Base-by-base conservation (phyloP, 2,888 invertebrate genomes). In the Netelia inedita region DNA sequence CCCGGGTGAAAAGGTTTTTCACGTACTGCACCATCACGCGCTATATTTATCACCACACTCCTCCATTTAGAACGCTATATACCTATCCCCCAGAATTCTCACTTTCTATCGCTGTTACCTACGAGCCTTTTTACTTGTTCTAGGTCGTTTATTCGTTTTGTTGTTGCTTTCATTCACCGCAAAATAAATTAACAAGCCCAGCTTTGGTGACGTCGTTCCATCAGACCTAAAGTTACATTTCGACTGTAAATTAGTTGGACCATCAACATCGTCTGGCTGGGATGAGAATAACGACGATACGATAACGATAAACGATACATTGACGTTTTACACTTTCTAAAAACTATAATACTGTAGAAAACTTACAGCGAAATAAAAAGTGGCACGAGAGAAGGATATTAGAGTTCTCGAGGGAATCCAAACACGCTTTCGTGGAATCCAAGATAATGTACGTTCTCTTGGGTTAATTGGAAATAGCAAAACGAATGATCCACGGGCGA, bases 391-490 rank as follows among this genome's bases (percentile, higher is more conserved):
- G 35, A 76, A 50, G 59, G 69, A 68, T 78, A 78, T 69, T 61
- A 69, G 69, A 81, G 53, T 19, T 69, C 81, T 75, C 81, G 61
- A 50, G 81, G 41, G 69, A 63, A 19, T 46, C 75, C 43, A 11
- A 19, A 55, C 68, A 69, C 35, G 66, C 53, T 35, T n/a, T 43
- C 57, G 11, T 61, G 23, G 21, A 55, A 74, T 28, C 73, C 66
- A 59, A 73, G 57, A 46, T 65, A 73, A 68, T 69, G 21, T 80
- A 66, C 46, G 43, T 66, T 80, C 74, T 21, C 68, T 35, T 14
- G 74, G 81, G 74, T 81, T 74, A 81, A 74, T 81, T 74, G 74
- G 74, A 75, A 61, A 69, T 43, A 74, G 66, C 46, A 80, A 80
- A 73, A 66, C 35, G 46, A 69, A 75, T 81, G 57, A 74, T 80